Percentiles rank a stretch among this genome's conserved stretches.
phyloP scores from a whole-genome alignment of 35 echinoderm and acorn worm species.

The Apostichopus japonicus region DNA sequence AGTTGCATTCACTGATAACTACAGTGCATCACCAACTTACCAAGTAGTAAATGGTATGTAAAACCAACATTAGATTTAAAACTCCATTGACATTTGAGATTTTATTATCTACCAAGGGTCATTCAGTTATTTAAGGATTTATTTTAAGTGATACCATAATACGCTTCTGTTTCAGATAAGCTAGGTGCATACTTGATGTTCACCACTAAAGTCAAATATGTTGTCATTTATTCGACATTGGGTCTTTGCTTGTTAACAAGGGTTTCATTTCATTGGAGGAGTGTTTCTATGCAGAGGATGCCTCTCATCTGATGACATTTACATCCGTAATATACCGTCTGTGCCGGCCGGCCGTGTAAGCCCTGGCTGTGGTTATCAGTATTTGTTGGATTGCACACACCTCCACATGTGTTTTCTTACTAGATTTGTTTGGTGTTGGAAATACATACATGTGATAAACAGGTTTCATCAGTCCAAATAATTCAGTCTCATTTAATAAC shows the following conservation, averaged over 20 bases:
- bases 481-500: constrained; percentile 34
- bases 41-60: not conserved
- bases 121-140: not conserved
- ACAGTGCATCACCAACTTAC: no score
- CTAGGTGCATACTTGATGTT: not conserved
- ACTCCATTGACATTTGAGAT: not conserved
- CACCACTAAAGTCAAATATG: not conserved
- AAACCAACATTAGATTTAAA: not conserved
- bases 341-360: no score
- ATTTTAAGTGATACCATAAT: not conserved
- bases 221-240: not conserved
- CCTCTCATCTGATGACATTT: no score
- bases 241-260: no score
- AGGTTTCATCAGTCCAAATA: not conserved
- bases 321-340: no score
- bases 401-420: not conserved
- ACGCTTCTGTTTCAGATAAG: not conserved
- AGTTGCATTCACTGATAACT: no score
- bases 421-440: not conserved
- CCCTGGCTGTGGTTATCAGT: no score
- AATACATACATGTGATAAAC: not conserved
- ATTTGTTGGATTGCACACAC: not conserved
- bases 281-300: no score
- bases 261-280: no score
- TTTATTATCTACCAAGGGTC: not conserved